Conservation (phyloP, 2,113 vertebrate genomes). For the Micromys minutus region DNA sequence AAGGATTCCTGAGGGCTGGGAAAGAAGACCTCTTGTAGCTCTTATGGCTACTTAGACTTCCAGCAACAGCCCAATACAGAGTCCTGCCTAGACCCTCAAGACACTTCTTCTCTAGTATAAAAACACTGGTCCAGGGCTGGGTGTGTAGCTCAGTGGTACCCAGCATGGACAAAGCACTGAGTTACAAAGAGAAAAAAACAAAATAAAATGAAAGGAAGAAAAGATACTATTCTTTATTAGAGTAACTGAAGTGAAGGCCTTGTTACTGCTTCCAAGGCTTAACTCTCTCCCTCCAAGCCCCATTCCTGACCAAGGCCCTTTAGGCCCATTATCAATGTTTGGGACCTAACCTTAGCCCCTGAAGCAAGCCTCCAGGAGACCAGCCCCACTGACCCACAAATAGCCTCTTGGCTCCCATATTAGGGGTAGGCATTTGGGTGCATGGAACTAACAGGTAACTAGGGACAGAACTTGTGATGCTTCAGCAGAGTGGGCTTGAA, state of each 20-base stretch:
- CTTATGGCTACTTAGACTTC: background rate
- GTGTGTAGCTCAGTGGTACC: background rate
- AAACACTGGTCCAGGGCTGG: background rate
- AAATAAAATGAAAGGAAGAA: background rate
- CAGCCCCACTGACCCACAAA: background rate
- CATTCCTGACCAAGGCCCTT: background rate
- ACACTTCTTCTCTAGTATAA: background rate
- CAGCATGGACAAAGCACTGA: background rate
- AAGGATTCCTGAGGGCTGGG: background rate
- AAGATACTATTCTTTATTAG: background rate
- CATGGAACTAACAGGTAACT: background rate
- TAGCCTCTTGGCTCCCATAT: background rate
- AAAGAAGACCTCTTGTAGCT: background rate
- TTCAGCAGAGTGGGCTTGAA: background rate
- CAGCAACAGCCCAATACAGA: background rate
- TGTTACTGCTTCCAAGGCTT: background rate
- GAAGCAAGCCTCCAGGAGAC: background rate
- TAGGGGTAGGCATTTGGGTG: background rate
- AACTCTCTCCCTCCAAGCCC: background rate
- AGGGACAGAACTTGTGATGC: background rate
- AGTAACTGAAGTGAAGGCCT: background rate
- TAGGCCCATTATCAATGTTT: background rate
- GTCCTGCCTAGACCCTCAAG: background rate
- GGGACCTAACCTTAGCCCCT: background rate
- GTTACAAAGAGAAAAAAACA: background rate